Conservation (phyloP, 2,888 invertebrate genomes). For the Nomada goodeniana region DNA sequence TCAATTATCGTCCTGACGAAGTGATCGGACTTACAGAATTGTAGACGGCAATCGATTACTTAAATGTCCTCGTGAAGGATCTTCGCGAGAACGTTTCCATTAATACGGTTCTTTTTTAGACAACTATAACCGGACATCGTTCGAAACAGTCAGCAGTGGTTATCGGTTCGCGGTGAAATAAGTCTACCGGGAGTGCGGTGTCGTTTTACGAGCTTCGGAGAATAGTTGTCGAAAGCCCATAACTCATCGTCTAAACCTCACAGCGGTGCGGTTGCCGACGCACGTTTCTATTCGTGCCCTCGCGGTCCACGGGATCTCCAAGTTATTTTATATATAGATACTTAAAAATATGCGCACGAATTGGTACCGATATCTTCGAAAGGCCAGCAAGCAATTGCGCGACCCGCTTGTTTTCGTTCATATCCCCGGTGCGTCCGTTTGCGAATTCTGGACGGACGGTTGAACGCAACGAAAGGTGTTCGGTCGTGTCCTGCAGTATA, state of each 20-base stretch:
- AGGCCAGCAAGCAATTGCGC: too few relatives aligned
- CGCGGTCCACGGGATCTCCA: slow-evolving; percentile 17
- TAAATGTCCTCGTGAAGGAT: background rate
- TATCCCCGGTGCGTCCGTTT: background rate
- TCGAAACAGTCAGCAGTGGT: slow-evolving; percentile 14
- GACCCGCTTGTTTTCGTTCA: too few relatives aligned
- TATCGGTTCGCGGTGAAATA: slow-evolving; percentile 27
- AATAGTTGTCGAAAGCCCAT: slow-evolving; percentile 42
- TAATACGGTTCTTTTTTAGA: slow-evolving; percentile 6
- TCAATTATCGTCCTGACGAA: too few relatives aligned
- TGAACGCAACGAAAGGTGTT: background rate
- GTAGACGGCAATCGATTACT: background rate
- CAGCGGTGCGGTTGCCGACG: slow-evolving; percentile 11
- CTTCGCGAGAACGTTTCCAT: background rate
- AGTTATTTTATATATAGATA: slow-evolving; percentile 10
- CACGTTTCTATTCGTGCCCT: background rate
- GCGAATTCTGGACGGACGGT: background rate
- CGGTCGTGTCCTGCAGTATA: background rate
- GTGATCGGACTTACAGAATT: background rate
- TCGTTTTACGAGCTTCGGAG: slow-evolving; percentile 49
- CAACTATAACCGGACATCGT: slow-evolving; percentile 8
- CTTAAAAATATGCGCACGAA: too few relatives aligned
- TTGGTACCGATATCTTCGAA: too few relatives aligned
- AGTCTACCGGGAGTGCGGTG: slow-evolving; percentile 23
- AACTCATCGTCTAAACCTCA: slow-evolving; percentile 52